Conservation (phyloP, 2,888 invertebrate genomes). For the Ectobius pallidus region DNA sequence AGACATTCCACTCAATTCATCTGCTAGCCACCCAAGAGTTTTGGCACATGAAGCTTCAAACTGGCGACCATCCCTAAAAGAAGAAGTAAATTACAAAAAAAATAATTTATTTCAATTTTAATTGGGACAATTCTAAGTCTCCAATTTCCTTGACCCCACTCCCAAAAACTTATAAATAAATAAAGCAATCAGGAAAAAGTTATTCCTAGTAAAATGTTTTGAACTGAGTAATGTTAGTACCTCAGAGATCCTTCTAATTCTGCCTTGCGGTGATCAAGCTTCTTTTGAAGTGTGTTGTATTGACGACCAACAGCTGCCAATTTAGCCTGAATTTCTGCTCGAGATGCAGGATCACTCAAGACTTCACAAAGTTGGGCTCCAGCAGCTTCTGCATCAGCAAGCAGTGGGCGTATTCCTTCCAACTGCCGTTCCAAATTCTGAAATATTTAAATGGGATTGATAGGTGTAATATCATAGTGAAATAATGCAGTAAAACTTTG, state of each 20-base stretch:
- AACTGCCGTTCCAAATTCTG: constrained; percentile 81
- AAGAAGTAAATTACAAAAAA: constrained; percentile 9
- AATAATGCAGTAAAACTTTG: too few species aligned
- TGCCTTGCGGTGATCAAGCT: constrained; percentile 86
- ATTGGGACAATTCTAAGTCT: not conserved
- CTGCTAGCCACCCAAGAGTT: constrained; percentile 87
- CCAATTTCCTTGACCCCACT: not conserved
- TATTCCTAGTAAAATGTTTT: too few species aligned
- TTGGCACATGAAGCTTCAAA: constrained; percentile 88
- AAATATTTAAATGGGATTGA: too few species aligned
- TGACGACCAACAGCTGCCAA: constrained; percentile 85
- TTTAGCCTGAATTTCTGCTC: constrained; percentile 89
- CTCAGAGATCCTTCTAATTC: constrained; percentile 84
- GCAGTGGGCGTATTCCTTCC: constrained; percentile 84
- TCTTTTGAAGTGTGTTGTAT: constrained; percentile 87
- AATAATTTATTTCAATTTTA: not conserved
- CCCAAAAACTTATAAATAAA: not conserved
- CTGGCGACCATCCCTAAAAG: constrained; percentile 79
- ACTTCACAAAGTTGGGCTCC: constrained; percentile 88
- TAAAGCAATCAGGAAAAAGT: too few species aligned
- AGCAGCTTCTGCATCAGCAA: constrained; percentile 88
- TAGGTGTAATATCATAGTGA: too few species aligned
- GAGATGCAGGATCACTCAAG: constrained; percentile 86
- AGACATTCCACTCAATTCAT: constrained; percentile 76
- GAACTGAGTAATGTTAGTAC: too few species aligned